These are phyloP conservation scores for Magallana gigas DNA, from an alignment of 1,140 invertebrate genomes.

Conservation along the genomic window DNA sequence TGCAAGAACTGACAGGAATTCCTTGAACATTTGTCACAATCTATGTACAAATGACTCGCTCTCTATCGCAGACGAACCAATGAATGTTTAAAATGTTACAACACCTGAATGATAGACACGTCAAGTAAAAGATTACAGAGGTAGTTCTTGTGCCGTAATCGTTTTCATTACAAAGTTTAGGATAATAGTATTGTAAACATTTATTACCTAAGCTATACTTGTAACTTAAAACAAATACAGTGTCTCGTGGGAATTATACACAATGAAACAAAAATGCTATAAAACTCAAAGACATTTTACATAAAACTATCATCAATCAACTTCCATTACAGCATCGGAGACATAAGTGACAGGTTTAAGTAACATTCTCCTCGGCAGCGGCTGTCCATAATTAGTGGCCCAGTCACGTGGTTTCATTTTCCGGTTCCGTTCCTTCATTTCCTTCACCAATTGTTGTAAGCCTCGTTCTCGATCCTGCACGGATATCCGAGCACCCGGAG, in stretches of 20 bases:
- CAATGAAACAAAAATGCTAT: background rate
- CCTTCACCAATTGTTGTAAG: conserved; percentile 23
- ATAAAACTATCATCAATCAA: background rate
- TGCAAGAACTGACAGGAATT: too few species aligned
- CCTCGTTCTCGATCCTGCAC: conserved; percentile 42
- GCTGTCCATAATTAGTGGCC: conserved; percentile 41
- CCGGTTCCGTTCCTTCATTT: conserved; percentile 37
- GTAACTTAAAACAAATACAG: background rate
- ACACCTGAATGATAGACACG: too few species aligned
- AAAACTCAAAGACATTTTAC: background rate
- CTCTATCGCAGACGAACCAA: too few species aligned
- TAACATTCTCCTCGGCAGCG: conserved; percentile 32
- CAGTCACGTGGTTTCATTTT: conserved; percentile 46
- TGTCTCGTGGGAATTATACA: background rate
- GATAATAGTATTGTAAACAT: too few species aligned
- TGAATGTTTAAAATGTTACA: too few species aligned
- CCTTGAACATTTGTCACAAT: too few species aligned
- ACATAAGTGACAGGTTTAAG: conserved; percentile 43
- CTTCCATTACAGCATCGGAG: conserved; percentile 1
- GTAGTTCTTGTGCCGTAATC: too few species aligned
- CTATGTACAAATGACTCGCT: too few species aligned
- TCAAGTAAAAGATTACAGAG: too few species aligned
- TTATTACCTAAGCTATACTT: too few species aligned
- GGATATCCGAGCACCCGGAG: background rate
- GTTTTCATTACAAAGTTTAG: too few species aligned